phyloP scores from a whole-genome alignment of 2,888 invertebrate species.

The Cephus spinipes region DNA sequence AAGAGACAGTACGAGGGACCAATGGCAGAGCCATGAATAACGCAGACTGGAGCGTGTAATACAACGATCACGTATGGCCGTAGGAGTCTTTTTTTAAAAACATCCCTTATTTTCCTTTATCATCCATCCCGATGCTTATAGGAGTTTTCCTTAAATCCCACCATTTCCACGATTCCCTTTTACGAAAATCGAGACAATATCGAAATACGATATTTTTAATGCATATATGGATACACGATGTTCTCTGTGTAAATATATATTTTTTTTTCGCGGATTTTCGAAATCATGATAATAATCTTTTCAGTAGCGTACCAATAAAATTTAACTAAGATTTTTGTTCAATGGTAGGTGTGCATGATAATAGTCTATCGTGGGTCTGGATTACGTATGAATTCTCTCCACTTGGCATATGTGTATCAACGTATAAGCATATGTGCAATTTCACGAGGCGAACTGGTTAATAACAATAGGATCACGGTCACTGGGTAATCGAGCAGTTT shows the following conservation, averaged over 20 bases:
- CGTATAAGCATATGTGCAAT: neutral
- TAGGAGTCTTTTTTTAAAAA: neutral
- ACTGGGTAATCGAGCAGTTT: conserved; percentile 5
- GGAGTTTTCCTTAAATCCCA: neutral
- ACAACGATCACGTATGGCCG: conserved; percentile 50
- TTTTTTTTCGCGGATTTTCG: neutral
- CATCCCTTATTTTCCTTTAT: neutral
- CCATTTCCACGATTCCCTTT: neutral
- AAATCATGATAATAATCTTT: neutral
- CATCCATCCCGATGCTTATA: neutral
- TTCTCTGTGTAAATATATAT: neutral
- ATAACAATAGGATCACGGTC: conserved; percentile 13
- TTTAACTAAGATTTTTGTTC: neutral
- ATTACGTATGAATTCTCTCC: neutral
- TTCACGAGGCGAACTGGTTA: neutral
- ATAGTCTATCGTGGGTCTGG: neutral
- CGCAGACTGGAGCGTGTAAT: conserved; percentile 49
- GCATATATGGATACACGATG: neutral
- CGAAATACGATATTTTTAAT: neutral
- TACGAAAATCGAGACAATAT: neutral
- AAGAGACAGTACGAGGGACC: neutral
- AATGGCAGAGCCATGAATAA: conserved; percentile 45
- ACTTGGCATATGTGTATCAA: neutral
- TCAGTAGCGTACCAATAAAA: neutral
- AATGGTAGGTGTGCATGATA: neutral